Base-by-base conservation (phyloP, 1,140 invertebrate genomes). In the Drosophila lacertosa region DNA sequence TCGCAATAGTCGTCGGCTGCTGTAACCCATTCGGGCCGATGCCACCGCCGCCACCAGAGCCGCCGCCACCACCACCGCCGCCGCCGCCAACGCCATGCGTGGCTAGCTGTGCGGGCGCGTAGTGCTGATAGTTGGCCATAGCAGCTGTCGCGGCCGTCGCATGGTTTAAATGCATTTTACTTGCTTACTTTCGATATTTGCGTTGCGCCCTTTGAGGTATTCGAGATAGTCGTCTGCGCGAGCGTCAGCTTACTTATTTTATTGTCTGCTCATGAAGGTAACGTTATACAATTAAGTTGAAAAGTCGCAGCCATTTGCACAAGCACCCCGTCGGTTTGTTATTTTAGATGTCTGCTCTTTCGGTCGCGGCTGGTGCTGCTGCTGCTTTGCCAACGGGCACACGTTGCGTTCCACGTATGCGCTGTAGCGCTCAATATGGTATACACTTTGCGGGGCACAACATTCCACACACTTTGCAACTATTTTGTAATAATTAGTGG, bases 71-170 rank as follows among this genome's bases (percentile, higher is more conserved):
- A 1, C 77, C 72, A 1, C 53, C 74, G 1, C 74, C 74, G 1
- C 57, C 75, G 6, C 78, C 77, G 5, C 77, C 78, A 1, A 59
- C 81, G 16, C 80, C 65, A 26, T 90, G 89, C 20, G 77, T 89
- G 35, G 89, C 62, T 39, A 90, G 74, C 63, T 90, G 89, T 57
- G 82, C 62, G 32, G 82, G 82, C 63, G 82, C 75, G 71, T 90
- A 90, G 59, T 90, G 89, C 64, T 90, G 89, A 62, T 90, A 90
- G 48, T 89, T 90, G 42, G 89, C 82, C 88, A 90, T 90, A 55
- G 89, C 89, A 72, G 88, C 81, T 67, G 89, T 69, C 16, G 88
- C 88, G 18, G 88, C 88, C 47, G 89, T 90, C 54, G 89, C 89
- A 82, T 90, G 89, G 55, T 90, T 90, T 54, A 90, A 86, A 79